Evolutionary conservation across 2,888 invertebrate genomes (phyloP), one percentile per base, ranked within the genome.

Genomic region (Netelia melanura): DNA sequence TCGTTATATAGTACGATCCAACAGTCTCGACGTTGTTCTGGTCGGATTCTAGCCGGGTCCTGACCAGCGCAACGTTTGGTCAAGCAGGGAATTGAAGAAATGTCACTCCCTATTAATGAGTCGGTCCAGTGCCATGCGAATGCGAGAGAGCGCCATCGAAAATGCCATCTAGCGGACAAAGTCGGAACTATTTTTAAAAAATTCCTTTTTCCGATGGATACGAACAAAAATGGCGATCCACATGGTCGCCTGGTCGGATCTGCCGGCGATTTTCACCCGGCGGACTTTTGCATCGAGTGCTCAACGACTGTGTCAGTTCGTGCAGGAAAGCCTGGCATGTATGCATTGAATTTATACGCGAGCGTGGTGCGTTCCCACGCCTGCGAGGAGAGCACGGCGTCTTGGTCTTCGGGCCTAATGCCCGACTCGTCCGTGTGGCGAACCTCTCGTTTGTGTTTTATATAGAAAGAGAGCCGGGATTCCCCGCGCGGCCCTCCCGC

Each of bases 291-390:
- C 38, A 38, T 38, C 38, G 38, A 6, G 80, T 52, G 72, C 72
- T 64, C 72, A 80, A 80, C 43, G 72, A 80, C 75, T 75, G 68
- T 52, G 52, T 61, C 56, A 61, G 54, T 79, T 61, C 81, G 76
- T 38, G 14, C 43, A 56, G 38, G 56, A 43, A 38, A 74, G 44
- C 1, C 48, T 38, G 38, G 72, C 56, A 77, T 82, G 25, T 80
- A 68, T 52, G 89, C 86, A 88, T 88, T 90, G 89, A 90, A 92
- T 93, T 93, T 93, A 93, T 92, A 92, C 90, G 91, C 91, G 89
- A 89, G 88, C 87, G 88, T 90, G 90, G 88, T 90, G 91, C 92
- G 92, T 93, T 93, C 93, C 93, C 93, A 93, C 93, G 93, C 91
- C 92, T 91, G 62, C 38, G 38, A 38, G 38, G 52, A 54, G 75